Conservation (phyloP, 2,888 invertebrate genomes). For the Oligia strigilis region DNA sequence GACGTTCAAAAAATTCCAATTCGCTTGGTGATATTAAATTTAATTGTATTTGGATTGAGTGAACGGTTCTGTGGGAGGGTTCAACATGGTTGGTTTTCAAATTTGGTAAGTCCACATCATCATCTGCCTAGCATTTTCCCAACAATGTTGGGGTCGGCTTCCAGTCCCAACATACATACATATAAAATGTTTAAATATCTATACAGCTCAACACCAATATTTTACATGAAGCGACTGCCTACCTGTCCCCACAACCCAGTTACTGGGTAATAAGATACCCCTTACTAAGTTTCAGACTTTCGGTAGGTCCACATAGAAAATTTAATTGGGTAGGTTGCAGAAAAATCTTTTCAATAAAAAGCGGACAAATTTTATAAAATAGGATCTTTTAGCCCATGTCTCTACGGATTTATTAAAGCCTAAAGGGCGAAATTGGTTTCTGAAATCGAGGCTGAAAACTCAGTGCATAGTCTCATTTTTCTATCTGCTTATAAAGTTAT, state of each 20-base stretch:
- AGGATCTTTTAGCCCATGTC: background rate
- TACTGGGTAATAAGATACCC: no score
- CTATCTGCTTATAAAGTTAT: background rate
- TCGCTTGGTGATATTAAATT: constrained; percentile 44
- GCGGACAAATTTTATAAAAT: background rate
- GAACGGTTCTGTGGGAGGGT: background rate
- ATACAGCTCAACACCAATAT: no score
- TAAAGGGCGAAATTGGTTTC: background rate
- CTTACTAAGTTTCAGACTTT: no score
- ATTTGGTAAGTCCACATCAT: background rate
- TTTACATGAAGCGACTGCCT: no score
- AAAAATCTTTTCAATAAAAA: background rate
- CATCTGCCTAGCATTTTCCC: no score
- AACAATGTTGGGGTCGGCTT: no score
- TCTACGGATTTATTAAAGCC: background rate
- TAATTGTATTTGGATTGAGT: constrained; percentile 33
- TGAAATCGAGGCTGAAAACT: background rate
- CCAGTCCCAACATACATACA: no score
- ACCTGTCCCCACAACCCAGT: no score
- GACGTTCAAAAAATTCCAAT: constrained; percentile 48
- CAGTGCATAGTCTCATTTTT: background rate
- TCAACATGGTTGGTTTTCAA: background rate
- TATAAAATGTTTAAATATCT: no score
- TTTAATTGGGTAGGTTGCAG: background rate
- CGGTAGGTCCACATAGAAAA: background rate